Evolutionary conservation across 2,113 vertebrate genomes (phyloP).

Genomic region (Chitala chitala): DNA sequence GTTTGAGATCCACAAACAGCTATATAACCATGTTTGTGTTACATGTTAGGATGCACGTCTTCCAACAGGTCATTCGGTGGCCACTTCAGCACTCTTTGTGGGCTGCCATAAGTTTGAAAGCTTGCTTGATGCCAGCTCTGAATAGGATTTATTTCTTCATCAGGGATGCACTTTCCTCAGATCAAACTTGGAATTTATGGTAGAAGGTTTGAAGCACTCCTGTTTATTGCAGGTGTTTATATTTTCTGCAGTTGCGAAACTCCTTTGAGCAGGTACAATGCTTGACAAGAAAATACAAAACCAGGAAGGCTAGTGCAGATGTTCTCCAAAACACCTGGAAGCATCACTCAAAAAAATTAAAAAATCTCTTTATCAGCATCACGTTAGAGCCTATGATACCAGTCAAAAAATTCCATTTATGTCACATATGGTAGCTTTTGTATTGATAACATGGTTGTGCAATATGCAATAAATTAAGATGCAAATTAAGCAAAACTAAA

Average conservation of each 20-base stretch:
- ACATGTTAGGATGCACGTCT: not conserved
- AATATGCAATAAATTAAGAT: too few species aligned
- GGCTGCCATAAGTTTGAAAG: slow-evolving; percentile 34
- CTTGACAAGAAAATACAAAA: slow-evolving; percentile 16
- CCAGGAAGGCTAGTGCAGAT: not conserved
- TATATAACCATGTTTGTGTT: too few species aligned
- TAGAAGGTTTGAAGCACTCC: slow-evolving; percentile 33
- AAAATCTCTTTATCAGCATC: too few species aligned
- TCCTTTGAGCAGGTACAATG: slow-evolving; percentile 28
- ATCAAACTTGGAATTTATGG: slow-evolving; percentile 39
- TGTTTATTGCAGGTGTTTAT: slow-evolving; percentile 41
- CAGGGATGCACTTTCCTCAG: slow-evolving; percentile 35
- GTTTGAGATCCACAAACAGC: not conserved
- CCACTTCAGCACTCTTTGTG: slow-evolving; percentile 29
- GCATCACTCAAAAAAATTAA: too few species aligned
- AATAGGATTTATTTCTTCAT: slow-evolving; percentile 54
- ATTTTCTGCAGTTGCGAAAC: slow-evolving; percentile 27
- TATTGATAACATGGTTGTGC: too few species aligned
- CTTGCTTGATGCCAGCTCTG: slow-evolving; percentile 44
- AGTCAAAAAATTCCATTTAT: not conserved
- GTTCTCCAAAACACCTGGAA: too few species aligned
- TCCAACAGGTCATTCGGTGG: not conserved
- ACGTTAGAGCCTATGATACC: not conserved
- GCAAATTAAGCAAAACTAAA: not conserved
- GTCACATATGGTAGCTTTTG: too few species aligned